A percentile compares a stretch with the other conserved stretches of the same genome.
Evolutionary conservation across 2,113 vertebrate species (phyloP).

Genomic region (Lepisosteus osseus): DNA sequence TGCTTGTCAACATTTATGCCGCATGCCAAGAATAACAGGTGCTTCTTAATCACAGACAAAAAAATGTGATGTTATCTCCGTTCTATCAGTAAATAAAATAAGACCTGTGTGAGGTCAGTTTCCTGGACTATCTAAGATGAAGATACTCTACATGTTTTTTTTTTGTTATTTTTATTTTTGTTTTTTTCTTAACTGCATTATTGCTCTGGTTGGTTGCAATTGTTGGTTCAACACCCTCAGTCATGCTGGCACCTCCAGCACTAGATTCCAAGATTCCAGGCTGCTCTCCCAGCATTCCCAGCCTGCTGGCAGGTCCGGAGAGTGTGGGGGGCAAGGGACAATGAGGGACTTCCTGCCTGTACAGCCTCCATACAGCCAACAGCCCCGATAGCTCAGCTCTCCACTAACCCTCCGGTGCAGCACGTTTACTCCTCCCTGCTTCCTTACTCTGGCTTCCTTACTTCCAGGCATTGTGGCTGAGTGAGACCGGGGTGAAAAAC

Average conservation of each 20-base stretch:
- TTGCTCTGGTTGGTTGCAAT: background rate
- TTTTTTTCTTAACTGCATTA: background rate
- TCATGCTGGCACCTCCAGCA: background rate
- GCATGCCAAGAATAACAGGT: too few species aligned
- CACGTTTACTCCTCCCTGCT: background rate
- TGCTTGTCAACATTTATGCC: too few species aligned
- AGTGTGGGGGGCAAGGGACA: background rate
- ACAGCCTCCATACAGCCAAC: background rate
- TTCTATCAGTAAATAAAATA: too few species aligned
- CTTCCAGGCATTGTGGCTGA: conserved; percentile 14
- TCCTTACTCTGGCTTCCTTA: background rate
- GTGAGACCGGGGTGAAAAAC: background rate
- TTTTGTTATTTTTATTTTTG: too few species aligned
- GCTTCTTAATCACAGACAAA: too few species aligned
- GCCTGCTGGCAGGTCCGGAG: background rate
- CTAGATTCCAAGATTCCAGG: background rate
- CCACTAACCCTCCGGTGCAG: background rate
- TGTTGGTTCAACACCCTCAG: background rate
- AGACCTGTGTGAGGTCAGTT: too few species aligned
- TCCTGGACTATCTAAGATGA: too few species aligned
- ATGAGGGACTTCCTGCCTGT: background rate
- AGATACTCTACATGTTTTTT: too few species aligned
- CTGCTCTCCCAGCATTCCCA: background rate
- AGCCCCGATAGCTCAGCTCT: background rate
- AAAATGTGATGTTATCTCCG: too few species aligned